Evolutionary conservation across 2,888 invertebrate species (phyloP).

Genomic region (Lathronympha strigana): DNA sequence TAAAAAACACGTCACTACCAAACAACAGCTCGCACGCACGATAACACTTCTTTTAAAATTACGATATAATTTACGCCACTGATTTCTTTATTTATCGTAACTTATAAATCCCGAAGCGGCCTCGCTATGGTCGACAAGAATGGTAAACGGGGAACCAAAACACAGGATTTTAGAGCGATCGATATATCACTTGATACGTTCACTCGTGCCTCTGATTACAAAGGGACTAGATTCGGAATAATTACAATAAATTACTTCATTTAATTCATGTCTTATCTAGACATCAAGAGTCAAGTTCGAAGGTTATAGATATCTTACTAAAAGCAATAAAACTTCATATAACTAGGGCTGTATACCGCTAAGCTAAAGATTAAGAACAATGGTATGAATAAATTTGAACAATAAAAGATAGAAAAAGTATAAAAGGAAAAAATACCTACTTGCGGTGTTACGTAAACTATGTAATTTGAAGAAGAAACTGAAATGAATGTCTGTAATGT

Average conservation of each 20-base stretch:
- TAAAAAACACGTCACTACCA: conserved; percentile 59
- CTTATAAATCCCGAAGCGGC: neutral
- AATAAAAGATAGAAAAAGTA: conserved; percentile 24
- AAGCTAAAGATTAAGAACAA: conserved; percentile 5
- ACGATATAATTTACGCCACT: conserved; percentile 35
- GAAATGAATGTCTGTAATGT: conserved; percentile 33
- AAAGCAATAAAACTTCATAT: conserved; percentile 34
- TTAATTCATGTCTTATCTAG: conserved; percentile 36
- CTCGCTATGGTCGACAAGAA: conserved; percentile 1
- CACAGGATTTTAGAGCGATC: conserved; percentile 31
- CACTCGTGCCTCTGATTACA: conserved; percentile 25
- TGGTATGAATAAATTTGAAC: no score
- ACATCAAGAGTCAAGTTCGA: conserved; percentile 39
- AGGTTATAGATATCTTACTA: conserved; percentile 40
- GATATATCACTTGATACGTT: conserved; percentile 37
- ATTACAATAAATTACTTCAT: conserved; percentile 30
- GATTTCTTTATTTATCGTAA: conserved; percentile 4
- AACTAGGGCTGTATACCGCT: conserved; percentile 15
- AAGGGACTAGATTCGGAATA: conserved; percentile 33
- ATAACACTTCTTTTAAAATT: conserved; percentile 37
- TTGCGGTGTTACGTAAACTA: conserved; percentile 36
- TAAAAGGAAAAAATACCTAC: conserved; percentile 28
- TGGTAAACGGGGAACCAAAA: neutral
- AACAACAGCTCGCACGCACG: conserved; percentile 35
- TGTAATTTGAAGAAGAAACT: conserved; percentile 30